Percentiles rank a stretch among this genome's conserved stretches.
These are phyloP conservation scores for Crotalus helleri DNA, from an alignment of 2,113 vertebrate genomes.

Conservation along the genomic window DNA sequence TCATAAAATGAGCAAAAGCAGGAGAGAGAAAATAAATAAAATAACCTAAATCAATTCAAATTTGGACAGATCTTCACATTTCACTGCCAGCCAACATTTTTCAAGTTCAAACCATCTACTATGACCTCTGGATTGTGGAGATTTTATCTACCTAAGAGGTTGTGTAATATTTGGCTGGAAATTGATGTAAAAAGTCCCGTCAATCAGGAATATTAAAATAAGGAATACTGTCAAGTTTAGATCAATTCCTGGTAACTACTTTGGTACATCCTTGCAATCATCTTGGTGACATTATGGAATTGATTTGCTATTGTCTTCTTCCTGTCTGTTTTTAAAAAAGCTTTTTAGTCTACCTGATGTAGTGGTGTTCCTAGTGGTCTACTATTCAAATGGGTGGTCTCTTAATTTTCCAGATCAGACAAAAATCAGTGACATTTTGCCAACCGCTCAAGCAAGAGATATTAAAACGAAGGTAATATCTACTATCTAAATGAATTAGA, in stretches of 20 bases:
- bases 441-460: not conserved
- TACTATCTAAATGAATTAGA: not conserved
- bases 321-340: not conserved
- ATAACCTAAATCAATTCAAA: not conserved
- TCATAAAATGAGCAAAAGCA: not conserved
- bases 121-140: not conserved
- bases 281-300: not conserved
- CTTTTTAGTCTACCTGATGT: not conserved
- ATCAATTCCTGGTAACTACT: not conserved
- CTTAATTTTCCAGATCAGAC: not conserved
- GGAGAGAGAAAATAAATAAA: not conserved
- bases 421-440: not conserved
- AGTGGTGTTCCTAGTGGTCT: not conserved
- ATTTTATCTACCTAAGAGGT: not conserved
- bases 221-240: not conserved
- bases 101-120: not conserved
- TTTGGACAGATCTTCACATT: not conserved
- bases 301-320: not conserved
- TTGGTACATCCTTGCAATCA: not conserved
- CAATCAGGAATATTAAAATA: not conserved
- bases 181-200: not conserved
- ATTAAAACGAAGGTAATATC: not conserved
- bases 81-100: not conserved
- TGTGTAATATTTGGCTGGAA: not conserved
- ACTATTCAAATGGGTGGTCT: not conserved